Evolutionary conservation across 2,113 vertebrate genomes (phyloP).

Genomic region (Perognathus longimembris): DNA sequence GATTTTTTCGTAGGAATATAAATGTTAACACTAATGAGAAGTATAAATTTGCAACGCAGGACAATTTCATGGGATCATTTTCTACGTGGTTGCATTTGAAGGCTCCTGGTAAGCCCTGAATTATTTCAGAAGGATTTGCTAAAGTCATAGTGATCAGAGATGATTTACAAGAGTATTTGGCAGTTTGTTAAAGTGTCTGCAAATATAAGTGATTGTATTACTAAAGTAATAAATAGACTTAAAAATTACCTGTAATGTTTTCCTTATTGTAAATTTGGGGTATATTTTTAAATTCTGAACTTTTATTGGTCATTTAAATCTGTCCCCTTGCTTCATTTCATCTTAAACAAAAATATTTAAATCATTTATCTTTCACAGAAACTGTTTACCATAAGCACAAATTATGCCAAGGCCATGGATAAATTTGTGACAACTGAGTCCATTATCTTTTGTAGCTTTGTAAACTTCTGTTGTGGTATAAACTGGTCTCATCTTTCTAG

Average conservation of each 20-base stretch:
- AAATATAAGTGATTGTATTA: conserved; percentile 43
- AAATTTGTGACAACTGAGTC: conserved; percentile 31
- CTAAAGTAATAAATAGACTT: conserved; percentile 45
- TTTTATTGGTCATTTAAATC: conserved; percentile 18
- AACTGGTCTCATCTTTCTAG: background rate
- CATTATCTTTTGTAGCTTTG: background rate
- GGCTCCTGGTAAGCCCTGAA: background rate
- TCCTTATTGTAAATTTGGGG: background rate
- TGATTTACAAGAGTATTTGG: conserved; percentile 43
- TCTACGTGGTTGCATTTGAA: background rate
- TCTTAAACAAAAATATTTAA: conserved; percentile 35
- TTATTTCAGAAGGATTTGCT: conserved; percentile 53
- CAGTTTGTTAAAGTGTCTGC: background rate
- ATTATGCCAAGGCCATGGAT: background rate
- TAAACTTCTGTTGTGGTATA: background rate
- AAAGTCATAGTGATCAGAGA: background rate
- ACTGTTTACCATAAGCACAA: background rate
- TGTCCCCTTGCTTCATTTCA: conserved; percentile 25
- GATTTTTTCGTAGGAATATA: background rate
- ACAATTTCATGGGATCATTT: background rate
- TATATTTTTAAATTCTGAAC: background rate
- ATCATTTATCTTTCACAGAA: conserved; percentile 41
- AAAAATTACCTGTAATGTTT: conserved; percentile 4
- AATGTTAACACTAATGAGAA: conserved; percentile 18
- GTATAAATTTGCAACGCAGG: conserved; percentile 3